Conservation (phyloP, 2,797 vertebrate species). For the Uromys caudimaculatus region DNA sequence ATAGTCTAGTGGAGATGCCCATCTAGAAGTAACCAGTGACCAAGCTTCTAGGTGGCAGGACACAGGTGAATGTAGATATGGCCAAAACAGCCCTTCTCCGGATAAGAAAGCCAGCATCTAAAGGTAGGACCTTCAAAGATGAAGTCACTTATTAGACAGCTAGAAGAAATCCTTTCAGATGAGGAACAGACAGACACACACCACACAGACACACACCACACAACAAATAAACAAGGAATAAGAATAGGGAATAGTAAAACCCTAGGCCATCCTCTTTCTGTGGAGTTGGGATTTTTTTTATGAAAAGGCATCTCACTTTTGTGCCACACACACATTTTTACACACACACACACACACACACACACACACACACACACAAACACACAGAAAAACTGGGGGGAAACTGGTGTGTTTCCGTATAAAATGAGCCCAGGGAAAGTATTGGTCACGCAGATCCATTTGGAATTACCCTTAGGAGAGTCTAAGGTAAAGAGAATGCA, state of each 20-base stretch:
- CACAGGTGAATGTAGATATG: background rate
- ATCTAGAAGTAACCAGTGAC: background rate
- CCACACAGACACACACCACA: too few relatives aligned
- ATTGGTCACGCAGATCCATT: background rate
- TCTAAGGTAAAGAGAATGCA: background rate
- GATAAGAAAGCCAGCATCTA: background rate
- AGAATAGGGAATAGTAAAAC: background rate
- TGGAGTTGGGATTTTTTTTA: background rate
- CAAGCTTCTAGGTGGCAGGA: too few relatives aligned
- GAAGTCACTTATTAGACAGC: background rate
- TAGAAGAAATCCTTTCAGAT: background rate
- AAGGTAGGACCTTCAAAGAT: background rate
- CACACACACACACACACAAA: background rate
- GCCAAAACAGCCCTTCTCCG: background rate
- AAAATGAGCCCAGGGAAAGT: background rate
- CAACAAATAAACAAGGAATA: background rate
- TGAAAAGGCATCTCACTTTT: background rate
- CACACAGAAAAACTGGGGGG: accelerated
- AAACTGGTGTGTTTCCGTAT: background rate
- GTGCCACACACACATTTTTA: background rate
- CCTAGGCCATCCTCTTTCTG: background rate
- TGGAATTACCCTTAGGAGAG: background rate
- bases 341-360: background rate
- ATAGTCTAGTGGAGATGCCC: background rate
- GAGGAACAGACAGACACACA: background rate